Evolutionary conservation across 2,888 invertebrate species (phyloP), one percentile per base, ranked within the genome.

Genomic region (Ophion slaviceki): DNA sequence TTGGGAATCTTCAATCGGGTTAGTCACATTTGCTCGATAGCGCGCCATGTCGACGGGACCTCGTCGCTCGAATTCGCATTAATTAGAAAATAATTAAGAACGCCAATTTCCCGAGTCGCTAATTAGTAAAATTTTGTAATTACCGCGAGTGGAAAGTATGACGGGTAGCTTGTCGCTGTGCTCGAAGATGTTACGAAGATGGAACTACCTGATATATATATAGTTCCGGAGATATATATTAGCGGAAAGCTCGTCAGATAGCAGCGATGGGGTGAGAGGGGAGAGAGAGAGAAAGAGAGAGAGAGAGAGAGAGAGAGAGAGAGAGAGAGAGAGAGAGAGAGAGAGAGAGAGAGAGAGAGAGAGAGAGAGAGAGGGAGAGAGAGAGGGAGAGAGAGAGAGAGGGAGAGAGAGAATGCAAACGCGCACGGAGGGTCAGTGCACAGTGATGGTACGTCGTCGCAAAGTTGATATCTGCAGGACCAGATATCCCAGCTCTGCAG

Each of bases 101-200:
- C 62, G 59, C 81, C 78, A 87, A 90, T 90, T 89, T 88, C 88
- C 83, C 80, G 85, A 76, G 87, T 88, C 84, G 87, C 88, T 92
- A 92, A 91, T 91, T 91, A 90, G 88, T 84, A 82, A 84, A 88
- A 90, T 87, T 78, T 87, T 85, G 88, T 86, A 90, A 91, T 91
- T 91, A 89, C 83, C 62, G 36, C 67, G 17, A 71, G 78, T 70
- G 32, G 72, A 45, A 47, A 67, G 77, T 72, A 80, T 74, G 67
- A 62, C 59, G 77, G 68, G 24, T n/a, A 64, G 53, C 36, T 68
- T 75, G 79, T 76, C 79, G 67, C 61, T 53, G 53, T 71, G 14
- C 66, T 40, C 64, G n/a, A 75, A 76, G 85, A 85, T 71, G 17
- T 28, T 24, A 76, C n/a, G 71, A 75, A 61, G 47, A 40, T 71